These are phyloP conservation scores for Onychomys leucogaster DNA, from an alignment of 2,797 vertebrate genomes.

Conservation along the genomic window DNA sequence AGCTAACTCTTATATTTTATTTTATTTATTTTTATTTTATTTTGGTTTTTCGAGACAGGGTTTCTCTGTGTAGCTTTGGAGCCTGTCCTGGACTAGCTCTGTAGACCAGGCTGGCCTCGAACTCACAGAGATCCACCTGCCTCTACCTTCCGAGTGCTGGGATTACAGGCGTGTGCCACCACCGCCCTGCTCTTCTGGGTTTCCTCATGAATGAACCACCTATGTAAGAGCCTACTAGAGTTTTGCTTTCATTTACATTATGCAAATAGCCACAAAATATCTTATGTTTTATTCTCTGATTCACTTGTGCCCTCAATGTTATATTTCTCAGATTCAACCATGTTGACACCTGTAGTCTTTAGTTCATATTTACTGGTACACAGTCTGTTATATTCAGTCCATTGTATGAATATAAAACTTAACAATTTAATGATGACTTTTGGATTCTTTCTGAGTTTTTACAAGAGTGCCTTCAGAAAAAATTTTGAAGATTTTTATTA, in stretches of 20 bases:
- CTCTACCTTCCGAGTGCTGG: too few species aligned
- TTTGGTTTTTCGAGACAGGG: too few species aligned
- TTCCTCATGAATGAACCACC: not conserved
- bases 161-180: too few species aligned
- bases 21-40: too few species aligned
- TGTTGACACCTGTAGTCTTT: not conserved
- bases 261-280: not conserved
- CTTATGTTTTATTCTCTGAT: not conserved
- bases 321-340: not conserved
- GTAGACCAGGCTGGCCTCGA: too few species aligned
- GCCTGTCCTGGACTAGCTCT: too few species aligned
- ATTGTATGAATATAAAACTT: not conserved
- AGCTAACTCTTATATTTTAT: too few species aligned
- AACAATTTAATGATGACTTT: not conserved
- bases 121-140: too few species aligned
- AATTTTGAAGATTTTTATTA: not conserved
- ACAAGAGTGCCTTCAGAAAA: not conserved
- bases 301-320: not conserved
- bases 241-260: not conserved
- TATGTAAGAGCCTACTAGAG: not conserved
- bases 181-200: not conserved
- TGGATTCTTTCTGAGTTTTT: slow-evolving; percentile 12
- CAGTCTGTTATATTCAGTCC: not conserved
- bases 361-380: not conserved
- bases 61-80: too few species aligned